Evolutionary conservation across 2,113 vertebrate genomes (phyloP).

Genomic region (Tinamus guttatus): DNA sequence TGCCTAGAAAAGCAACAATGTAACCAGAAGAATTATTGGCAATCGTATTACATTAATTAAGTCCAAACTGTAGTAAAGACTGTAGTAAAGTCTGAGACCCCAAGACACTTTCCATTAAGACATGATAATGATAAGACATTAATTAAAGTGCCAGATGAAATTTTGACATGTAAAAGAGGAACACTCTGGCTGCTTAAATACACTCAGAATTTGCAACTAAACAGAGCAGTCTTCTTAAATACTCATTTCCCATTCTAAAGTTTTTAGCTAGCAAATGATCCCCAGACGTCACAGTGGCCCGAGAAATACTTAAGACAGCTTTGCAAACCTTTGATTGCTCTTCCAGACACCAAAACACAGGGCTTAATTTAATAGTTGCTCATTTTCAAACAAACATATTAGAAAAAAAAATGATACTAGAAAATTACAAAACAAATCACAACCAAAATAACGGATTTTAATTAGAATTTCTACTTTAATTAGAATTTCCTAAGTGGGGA

Average conservation of each 20-base stretch:
- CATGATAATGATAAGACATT: neutral
- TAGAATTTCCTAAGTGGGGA: neutral
- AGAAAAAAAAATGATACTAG: neutral
- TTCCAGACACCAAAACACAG: neutral
- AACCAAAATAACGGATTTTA: neutral
- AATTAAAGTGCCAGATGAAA: neutral
- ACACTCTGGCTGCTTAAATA: neutral
- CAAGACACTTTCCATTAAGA: neutral
- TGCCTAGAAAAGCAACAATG: slow-evolving; percentile 74
- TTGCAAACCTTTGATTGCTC: neutral
- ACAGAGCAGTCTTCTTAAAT: neutral
- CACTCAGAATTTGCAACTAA: neutral
- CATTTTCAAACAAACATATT: neutral
- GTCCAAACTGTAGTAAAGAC: neutral
- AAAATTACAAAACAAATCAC: neutral
- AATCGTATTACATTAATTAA: neutral
- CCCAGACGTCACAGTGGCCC: neutral
- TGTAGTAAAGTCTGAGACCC: neutral
- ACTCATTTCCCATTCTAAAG: neutral
- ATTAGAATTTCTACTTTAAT: neutral
- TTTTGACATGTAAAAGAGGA: neutral
- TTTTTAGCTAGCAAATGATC: neutral
- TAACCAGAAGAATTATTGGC: neutral
- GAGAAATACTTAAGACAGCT: neutral
- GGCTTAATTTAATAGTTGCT: neutral